These are phyloP conservation scores for Brachionus paranguensis DNA, from an alignment of 1,140 invertebrate species.

Conservation along the genomic window DNA sequence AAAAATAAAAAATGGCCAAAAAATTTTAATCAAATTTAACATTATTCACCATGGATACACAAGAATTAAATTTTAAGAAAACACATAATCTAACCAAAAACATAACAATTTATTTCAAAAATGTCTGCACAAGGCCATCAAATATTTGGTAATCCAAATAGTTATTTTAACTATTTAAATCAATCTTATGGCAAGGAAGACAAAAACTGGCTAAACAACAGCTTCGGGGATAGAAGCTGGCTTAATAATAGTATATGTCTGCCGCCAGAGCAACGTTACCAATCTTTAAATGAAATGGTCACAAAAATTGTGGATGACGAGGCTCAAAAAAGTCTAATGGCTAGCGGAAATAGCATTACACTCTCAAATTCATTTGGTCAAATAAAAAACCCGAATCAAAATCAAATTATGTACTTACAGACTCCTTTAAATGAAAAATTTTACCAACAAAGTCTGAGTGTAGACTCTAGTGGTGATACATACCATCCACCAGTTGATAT, in stretches of 20 bases:
- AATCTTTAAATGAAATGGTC: slow-evolving; percentile 24
- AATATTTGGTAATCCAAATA: slow-evolving; percentile 7
- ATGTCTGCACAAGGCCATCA: neutral
- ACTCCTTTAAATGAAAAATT: neutral
- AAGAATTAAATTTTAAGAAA: neutral
- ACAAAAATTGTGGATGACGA: slow-evolving; percentile 19
- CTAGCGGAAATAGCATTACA: slow-evolving; percentile 3
- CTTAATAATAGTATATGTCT: slow-evolving; percentile 2
- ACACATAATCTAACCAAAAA: neutral
- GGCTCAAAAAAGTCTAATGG: slow-evolving; percentile 30
- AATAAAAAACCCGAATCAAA: neutral
- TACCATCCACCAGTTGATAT: neutral
- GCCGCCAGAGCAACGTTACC: slow-evolving; percentile 3
- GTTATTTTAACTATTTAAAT: slow-evolving; percentile 4
- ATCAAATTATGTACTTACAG: neutral
- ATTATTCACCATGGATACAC: neutral
- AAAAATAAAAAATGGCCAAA: neutral
- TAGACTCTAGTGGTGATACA: neutral
- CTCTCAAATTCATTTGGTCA: neutral
- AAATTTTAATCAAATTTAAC: neutral
- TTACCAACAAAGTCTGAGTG: neutral
- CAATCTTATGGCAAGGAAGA: slow-evolving; percentile 2
- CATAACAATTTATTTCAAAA: neutral
- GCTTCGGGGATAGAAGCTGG: neutral
- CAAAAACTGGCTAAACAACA: slow-evolving; percentile 5